Evolutionary conservation across 1,140 invertebrate species (phyloP), one percentile per base, ranked within the genome.

Genomic region (Caenorhabditis brenneri): DNA sequence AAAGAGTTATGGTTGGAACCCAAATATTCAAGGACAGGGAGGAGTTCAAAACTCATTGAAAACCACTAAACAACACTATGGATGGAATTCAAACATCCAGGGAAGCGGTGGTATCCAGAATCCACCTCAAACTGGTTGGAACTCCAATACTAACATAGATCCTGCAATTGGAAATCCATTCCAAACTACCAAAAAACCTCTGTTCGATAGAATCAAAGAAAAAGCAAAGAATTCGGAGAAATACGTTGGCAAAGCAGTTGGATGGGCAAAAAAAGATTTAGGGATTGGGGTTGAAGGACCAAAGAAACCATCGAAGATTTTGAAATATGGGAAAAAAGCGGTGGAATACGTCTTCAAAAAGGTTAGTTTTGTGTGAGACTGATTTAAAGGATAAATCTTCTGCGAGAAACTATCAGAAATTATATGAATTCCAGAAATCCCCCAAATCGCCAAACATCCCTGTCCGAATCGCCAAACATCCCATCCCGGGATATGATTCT

Each of bases 261-360:
- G 58, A 33, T 65, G 58, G 58, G 58, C 58, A 9, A 65, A 65
- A 10, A 65, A 65, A 36, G 58, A 65, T n/a, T n/a, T 65, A 22
- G 58, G 58, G 36, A 65, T 65, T n/a, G 58, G 58, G 36, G 29
- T 65, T 33, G 58, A 65, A 65, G 58, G 58, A 36, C 58, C 58
- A 2, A 65, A 65, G 16, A 65, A 65, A n/a, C 58, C 58, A 36
- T 65, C 58, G 19, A 65, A 65, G 36, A 65, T 65, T 33, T 19
- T 65, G 19, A 65, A 33, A n/a, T 65, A 16, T 19, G 58, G 58
- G 7, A 65, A 65, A 15, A 65, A 65, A 36, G 58, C 58, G 19
- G 58, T 36, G 10, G 58, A 65, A 19, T 65, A 19, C 19, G 31
- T 65, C 3, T 65, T 65, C 31, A 65, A 65, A 65, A 65, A 65